These are phyloP conservation scores for Napeogenes inachia DNA, from an alignment of 2,888 invertebrate species.

Conservation along the genomic window DNA sequence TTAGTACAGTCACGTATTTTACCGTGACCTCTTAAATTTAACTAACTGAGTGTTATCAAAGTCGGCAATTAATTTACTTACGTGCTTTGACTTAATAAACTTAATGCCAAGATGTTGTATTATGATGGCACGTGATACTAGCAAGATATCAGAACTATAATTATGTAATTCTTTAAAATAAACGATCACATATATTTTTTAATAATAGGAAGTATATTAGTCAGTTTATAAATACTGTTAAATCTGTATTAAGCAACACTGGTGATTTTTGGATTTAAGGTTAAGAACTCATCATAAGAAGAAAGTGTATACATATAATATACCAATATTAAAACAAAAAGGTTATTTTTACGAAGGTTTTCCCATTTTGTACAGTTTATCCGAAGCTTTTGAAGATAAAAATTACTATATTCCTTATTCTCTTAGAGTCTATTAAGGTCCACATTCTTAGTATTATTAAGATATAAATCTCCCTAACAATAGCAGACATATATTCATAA, in stretches of 20 bases:
- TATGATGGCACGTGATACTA: neutral
- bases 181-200: no score
- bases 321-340: no score
- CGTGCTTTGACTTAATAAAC: slow-evolving; percentile 44
- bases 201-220: no score
- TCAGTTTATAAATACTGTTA: no score
- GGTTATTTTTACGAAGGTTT: no score
- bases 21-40: slow-evolving; percentile 52
- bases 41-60: slow-evolving; percentile 55
- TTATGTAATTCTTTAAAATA: neutral
- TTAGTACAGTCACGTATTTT: slow-evolving; percentile 31
- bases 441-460: slow-evolving; percentile 12
- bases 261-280: no score
- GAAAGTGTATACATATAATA: no score
- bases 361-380: no score
- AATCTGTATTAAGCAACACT: no score
- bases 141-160: neutral
- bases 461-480: slow-evolving; percentile 10
- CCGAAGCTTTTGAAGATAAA: no score
- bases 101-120: slow-evolving; percentile 2
- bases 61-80: slow-evolving; percentile 58
- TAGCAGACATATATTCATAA: slow-evolving; percentile 10
- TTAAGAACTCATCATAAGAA: no score
- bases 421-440: slow-evolving; percentile 4
- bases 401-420: neutral